Base-by-base conservation (phyloP, 2,113 vertebrate genomes). In the Eptesicus fuscus region DNA sequence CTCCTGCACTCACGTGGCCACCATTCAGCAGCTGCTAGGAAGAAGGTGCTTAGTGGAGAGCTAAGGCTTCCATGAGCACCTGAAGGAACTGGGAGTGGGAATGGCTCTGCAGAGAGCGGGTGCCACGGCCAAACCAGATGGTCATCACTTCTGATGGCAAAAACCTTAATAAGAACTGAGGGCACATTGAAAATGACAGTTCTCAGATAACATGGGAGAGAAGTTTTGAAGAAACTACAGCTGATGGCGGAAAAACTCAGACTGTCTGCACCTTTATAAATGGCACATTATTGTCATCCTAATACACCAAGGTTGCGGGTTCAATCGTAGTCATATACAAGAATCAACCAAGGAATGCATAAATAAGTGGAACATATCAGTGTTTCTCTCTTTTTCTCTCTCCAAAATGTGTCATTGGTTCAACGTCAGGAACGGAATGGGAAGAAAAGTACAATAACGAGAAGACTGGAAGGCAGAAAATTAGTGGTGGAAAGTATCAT, bases 31-130 rank as follows among this genome's bases (percentile, higher is more conserved):
- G 13, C 88, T 98, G 69, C 44, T 97, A 65, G 98, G 98, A 95
- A 98, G 95, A 96, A 98, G 98, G 98, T 92, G 97, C 92, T 97
- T 98, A 61, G 0, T 96, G 69, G 97, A 98, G 67, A 98, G 98
- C 94, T 97, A 98, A 20, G 97, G 98, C 74, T 98, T 98, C 86
- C 98, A 98, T 0, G 98, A 98, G 0, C 98, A 98, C 44, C 98
- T 98, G 98, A 98, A 98, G 87, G 98, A 98, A 49, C n/a, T 98
- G 92, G 98, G 98, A 59, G 56, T n/a, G 30, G 63, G 63, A 32
- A 65, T 65, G 32, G 63, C 32, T 67, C 63, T 67, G 63, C 5
- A 2, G 32, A 67, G n/a, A 67, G n/a, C n/a, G 63, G 32, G 14
- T n/a, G 63, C 32, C 63, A n/a, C 17, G 63, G 63, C 63, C 63